Percentiles rank a stretch among this genome's conserved stretches.
Evolutionary conservation across 2,797 vertebrate species (phyloP).

Genomic region (Urosaurus nigricauda): DNA sequence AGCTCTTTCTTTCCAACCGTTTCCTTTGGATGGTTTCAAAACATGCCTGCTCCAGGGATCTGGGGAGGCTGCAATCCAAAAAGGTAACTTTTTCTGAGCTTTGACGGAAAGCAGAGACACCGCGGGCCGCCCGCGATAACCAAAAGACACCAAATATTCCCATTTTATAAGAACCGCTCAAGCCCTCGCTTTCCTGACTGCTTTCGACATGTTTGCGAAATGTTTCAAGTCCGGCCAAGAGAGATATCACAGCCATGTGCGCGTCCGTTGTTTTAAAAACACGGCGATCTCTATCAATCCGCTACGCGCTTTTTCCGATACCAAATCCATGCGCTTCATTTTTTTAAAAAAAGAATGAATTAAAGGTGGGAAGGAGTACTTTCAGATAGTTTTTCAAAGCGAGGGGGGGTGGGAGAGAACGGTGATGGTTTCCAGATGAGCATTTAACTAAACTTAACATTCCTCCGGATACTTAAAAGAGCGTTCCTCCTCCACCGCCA

Average conservation of each 20-base stretch:
- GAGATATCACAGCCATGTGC: not conserved
- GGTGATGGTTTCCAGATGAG: constrained; percentile 83
- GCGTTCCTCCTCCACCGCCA: constrained; percentile 59
- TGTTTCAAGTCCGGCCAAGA: no score
- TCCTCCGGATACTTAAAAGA: constrained; percentile 77
- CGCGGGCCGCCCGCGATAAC: no score
- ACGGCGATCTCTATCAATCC: not conserved
- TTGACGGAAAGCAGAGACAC: no score
- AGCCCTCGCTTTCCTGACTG: no score
- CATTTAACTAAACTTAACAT: constrained; percentile 76
- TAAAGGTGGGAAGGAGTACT: constrained; percentile 50
- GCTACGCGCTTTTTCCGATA: constrained; percentile 40
- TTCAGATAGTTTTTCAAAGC: constrained; percentile 66
- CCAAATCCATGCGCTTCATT: constrained; percentile 41
- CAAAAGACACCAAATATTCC: no score
- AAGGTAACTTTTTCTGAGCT: no score
- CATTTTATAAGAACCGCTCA: no score
- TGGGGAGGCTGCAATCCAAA: no score
- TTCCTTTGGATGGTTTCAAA: no score
- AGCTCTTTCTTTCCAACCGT: no score
- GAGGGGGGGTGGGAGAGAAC: constrained; percentile 43
- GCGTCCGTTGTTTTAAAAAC: not conserved
- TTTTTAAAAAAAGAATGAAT: not conserved
- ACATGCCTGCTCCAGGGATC: no score
- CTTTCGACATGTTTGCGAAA: not conserved